phyloP scores from a whole-genome alignment of 2,888 invertebrate species.

The Synanthedon formicaeformis region DNA sequence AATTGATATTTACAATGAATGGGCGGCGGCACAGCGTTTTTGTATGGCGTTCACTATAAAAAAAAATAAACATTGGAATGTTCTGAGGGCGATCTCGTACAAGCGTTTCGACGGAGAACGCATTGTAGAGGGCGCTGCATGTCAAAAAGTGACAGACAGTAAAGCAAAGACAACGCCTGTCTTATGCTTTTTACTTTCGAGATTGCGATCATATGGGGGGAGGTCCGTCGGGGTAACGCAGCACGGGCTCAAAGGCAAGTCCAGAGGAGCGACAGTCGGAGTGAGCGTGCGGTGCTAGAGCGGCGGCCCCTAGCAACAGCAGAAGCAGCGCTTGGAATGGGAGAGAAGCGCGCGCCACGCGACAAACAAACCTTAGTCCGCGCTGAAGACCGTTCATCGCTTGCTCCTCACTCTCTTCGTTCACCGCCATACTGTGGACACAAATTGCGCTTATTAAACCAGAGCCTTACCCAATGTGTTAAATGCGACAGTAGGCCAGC shows the following conservation, averaged over 20 bases:
- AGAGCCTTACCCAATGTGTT: too few species aligned
- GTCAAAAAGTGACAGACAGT: too few species aligned
- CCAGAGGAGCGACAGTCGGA: constrained; percentile 87
- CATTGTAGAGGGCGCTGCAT: not conserved
- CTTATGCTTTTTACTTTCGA: constrained; percentile 3
- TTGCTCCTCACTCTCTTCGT: constrained; percentile 33
- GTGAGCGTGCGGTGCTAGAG: constrained; percentile 88
- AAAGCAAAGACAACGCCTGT: not conserved
- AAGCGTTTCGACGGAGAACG: constrained; percentile 8
- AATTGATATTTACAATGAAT: constrained; percentile 10
- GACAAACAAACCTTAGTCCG: constrained; percentile 86
- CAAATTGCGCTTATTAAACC: too few species aligned
- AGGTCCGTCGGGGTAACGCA: constrained; percentile 92
- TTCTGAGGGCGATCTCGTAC: constrained; percentile 9
- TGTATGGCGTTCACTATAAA: constrained; percentile 10
- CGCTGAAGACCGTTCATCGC: constrained; percentile 65
- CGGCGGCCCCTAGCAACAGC: constrained; percentile 91
- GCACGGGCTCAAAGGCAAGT: constrained; percentile 86
- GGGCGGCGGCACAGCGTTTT: constrained; percentile 8
- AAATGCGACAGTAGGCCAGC: too few species aligned
- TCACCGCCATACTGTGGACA: constrained; percentile 30
- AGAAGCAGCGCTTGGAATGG: constrained; percentile 96
- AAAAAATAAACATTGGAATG: constrained; percentile 21
- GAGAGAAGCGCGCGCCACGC: constrained; percentile 90
- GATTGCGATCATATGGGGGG: constrained; percentile 81